These are phyloP conservation scores for Luperina testacea DNA, from an alignment of 2,888 invertebrate genomes.

Conservation along the genomic window DNA sequence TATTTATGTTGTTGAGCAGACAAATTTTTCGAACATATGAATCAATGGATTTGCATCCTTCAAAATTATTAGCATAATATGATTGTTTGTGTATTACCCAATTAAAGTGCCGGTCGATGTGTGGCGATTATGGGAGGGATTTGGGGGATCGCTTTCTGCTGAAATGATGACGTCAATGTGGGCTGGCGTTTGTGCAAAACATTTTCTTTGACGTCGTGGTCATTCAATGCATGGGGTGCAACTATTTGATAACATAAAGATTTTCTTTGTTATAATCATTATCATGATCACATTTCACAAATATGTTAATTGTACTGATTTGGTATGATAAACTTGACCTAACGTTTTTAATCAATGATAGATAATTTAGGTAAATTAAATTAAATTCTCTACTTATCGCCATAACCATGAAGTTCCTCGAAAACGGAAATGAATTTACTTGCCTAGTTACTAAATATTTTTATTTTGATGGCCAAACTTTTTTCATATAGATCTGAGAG, in stretches of 20 bases:
- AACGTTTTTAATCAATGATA: constrained; percentile 30
- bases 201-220: neutral
- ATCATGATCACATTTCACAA: constrained; percentile 7
- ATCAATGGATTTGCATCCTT: too few species aligned
- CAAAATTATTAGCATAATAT: too few species aligned
- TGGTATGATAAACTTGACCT: neutral
- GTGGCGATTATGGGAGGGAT: neutral
- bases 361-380: neutral
- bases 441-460: neutral
- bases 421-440: neutral
- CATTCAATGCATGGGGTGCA: neutral
- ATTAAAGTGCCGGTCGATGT: neutral
- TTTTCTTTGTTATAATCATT: constrained; percentile 7
- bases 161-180: neutral
- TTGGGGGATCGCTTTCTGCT: neutral
- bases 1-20: too few species aligned
- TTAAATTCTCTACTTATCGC: constrained; percentile 3
- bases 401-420: neutral
- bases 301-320: constrained; percentile 17
- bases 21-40: too few species aligned
- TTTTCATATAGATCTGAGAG: neutral
- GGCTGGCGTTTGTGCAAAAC: neutral
- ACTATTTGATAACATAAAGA: neutral
- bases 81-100: too few species aligned
- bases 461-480: neutral